Evolutionary conservation across 1,140 invertebrate species (phyloP).

Genomic region (Heterodera carotae): DNA sequence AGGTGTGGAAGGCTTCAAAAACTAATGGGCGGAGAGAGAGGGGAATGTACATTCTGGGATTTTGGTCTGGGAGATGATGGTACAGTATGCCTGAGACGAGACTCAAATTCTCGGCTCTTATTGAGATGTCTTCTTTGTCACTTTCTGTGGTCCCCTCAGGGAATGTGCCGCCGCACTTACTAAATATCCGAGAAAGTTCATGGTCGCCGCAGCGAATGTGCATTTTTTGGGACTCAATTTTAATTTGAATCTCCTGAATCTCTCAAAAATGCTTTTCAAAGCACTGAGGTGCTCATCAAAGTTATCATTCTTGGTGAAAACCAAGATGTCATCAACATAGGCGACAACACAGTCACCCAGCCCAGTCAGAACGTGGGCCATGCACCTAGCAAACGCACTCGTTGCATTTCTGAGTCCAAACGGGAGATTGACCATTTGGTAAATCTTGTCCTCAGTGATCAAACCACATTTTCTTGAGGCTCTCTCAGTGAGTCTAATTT

Average conservation of each 20-base stretch:
- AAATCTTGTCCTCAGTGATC: background rate
- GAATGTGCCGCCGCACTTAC: background rate
- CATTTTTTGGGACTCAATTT: background rate
- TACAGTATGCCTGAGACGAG: slow-evolving; percentile 3
- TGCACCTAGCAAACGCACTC: background rate
- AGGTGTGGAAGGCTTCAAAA: slow-evolving; percentile 28
- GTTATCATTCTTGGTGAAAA: background rate
- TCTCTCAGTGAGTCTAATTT: background rate
- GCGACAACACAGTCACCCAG: background rate
- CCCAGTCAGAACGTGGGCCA: slow-evolving; percentile 7
- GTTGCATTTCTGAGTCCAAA: slow-evolving; percentile 10
- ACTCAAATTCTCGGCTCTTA: background rate
- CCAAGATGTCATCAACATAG: too few relatives aligned
- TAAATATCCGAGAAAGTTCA: slow-evolving; percentile 14
- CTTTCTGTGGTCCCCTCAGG: background rate
- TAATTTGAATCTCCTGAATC: background rate
- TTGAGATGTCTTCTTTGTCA: background rate
- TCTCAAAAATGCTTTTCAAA: background rate
- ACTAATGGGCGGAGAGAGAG: background rate
- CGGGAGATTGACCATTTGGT: background rate
- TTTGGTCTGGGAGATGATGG: background rate
- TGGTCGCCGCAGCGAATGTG: background rate
- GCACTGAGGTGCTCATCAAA: background rate
- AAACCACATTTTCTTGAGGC: background rate
- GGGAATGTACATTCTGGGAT: background rate